Conservation (phyloP, 1,140 invertebrate species). For the Heliothis subflexa region DNA sequence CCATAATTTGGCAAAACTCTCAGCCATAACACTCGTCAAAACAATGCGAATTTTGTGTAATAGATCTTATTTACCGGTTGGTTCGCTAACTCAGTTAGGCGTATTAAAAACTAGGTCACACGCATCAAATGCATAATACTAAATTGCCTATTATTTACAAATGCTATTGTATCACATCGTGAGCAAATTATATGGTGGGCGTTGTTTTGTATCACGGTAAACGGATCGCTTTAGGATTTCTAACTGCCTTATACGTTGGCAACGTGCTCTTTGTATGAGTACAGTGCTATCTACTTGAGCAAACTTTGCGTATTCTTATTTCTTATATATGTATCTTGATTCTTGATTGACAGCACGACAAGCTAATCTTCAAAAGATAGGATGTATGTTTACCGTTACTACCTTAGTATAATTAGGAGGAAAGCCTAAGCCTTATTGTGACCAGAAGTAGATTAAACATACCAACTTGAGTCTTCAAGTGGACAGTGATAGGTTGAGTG, state of each 20-base stretch:
- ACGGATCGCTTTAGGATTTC: background rate
- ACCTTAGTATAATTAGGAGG: background rate
- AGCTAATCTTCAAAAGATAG: slow-evolving; percentile 5
- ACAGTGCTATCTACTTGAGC: background rate
- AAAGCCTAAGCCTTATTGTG: too few species aligned
- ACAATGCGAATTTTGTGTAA: background rate
- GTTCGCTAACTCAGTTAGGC: background rate
- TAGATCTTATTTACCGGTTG: background rate
- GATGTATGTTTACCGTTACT: slow-evolving; percentile 2
- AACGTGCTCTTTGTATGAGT: too few species aligned
- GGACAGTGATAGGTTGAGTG: background rate
- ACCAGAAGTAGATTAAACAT: too few species aligned
- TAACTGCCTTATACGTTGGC: background rate
- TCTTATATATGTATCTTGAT: too few species aligned
- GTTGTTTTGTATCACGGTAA: background rate
- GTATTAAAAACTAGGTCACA: slow-evolving; percentile 3
- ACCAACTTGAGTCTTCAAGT: background rate
- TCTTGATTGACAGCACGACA: slow-evolving; percentile 9
- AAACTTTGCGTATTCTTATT: too few species aligned
- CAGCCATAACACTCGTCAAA: background rate
- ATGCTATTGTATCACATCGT: slow-evolving; percentile 3
- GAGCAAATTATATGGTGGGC: background rate
- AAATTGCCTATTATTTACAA: slow-evolving; percentile 20
- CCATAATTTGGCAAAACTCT: background rate
- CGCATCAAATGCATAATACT: slow-evolving; percentile 9